Base-by-base conservation (phyloP, 2,797 vertebrate species). In the Danio aesculapii region DNA sequence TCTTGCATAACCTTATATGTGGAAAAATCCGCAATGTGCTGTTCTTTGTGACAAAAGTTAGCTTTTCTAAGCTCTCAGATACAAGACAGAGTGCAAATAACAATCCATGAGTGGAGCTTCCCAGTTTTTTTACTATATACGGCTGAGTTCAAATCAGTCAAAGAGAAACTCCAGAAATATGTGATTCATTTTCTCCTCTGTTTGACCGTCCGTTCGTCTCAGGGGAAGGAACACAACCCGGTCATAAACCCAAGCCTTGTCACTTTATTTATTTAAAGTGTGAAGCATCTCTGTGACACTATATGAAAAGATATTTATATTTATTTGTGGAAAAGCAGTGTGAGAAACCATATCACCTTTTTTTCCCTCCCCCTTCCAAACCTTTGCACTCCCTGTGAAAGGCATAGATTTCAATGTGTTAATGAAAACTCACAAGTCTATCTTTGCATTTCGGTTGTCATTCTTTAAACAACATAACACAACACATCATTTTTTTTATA, bases 171-270 rank as follows among this genome's bases (percentile, higher is more conserved):
- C 21, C 53, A 46, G 19, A 8, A 47, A 47, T 3, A 44, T 53
- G 55, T 12, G 46, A 77, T 82, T 71, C 9, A 47, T 61, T 67
- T 59, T 53, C 50, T 58, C 61, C 73, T 64, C 67, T 49, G 17
- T 49, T 19, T 85, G 80, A 84, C 83, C 85, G 43, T 66, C 13
- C 53, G 17, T 30, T 21, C 76, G 79, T 75, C 82, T 55, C 30
- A 17, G 61, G 64, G 57, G 53, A 59, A 47, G 53, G 53, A 46
- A 74, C 49, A 83, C 12, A 44, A 13, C 57, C 66, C 9, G 66
- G 71, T 75, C 71, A 71, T 30, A 67, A 44, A 58, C 82, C 44
- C 50, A 58, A 13, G 46, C 75, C 12, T 14, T 61, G 63, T 75
- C 63, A 55, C 47, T 68, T 79, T 61, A 19, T 79, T 63, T 62